phyloP scores from a whole-genome alignment of 2,888 invertebrate species.

The Boloria selene region DNA sequence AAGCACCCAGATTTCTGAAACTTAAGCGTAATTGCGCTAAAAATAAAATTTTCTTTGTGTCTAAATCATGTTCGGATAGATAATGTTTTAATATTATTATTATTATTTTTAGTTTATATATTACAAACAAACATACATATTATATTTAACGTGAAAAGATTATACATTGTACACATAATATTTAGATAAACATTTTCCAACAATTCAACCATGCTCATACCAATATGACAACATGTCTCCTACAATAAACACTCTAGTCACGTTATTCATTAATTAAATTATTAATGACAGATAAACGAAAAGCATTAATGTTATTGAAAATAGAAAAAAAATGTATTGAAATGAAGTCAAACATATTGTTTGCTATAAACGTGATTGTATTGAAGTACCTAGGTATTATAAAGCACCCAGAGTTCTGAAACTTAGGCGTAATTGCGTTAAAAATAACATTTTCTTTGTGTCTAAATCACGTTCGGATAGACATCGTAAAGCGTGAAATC shows the following conservation, averaged over 20 bases:
- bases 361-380: too few relatives aligned
- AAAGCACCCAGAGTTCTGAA: too few relatives aligned
- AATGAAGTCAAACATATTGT: neutral
- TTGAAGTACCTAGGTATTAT: too few relatives aligned
- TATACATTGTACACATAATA: too few relatives aligned
- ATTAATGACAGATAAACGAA: neutral
- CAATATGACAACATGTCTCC: constrained; percentile 1
- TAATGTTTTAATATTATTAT: too few relatives aligned
- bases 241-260: constrained; percentile 5
- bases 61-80: constrained; percentile 8
- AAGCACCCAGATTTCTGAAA: too few relatives aligned
- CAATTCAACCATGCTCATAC: neutral
- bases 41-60: neutral
- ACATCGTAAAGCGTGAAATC: constrained; percentile 9
- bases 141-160: neutral
- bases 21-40: too few relatives aligned
- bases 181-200: neutral
- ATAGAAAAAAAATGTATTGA: neutral
- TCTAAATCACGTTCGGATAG: constrained; percentile 5
- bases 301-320: neutral
- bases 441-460: neutral
- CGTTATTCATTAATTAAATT: constrained; percentile 17
- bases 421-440: too few relatives aligned
- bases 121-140: too few relatives aligned
- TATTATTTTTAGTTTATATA: too few relatives aligned